These are phyloP conservation scores for Neelides sp. DNA, from an alignment of 1,140 invertebrate genomes.

Conservation along the genomic window DNA sequence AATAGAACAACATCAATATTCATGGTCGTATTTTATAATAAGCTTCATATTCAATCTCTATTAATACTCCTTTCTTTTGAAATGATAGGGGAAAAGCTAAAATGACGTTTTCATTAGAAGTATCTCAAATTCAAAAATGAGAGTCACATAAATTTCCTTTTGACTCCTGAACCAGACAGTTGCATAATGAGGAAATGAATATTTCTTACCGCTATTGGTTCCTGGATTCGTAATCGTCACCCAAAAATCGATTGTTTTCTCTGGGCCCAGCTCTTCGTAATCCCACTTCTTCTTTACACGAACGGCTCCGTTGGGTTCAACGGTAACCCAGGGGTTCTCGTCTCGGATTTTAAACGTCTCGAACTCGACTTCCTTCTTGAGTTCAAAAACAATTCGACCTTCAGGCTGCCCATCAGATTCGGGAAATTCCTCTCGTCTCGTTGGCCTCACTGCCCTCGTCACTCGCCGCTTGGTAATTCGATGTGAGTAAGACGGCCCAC, in stretches of 20 bases:
- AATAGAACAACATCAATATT: no score
- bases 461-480: conserved; percentile 63
- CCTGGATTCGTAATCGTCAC: conserved; percentile 81
- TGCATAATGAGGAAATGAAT: neutral
- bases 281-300: conserved; percentile 92
- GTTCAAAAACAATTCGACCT: conserved; percentile 71
- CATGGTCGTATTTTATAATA: no score
- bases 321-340: conserved; percentile 85
- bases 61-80: no score
- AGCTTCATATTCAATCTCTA: no score
- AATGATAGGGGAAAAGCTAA: no score
- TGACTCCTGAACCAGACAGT: neutral
- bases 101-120: no score
- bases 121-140: no score
- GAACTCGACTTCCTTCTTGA: conserved; percentile 80
- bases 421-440: conserved; percentile 80
- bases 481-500: conserved; percentile 39
- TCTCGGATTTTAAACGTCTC: conserved; percentile 87
- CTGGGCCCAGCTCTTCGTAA: conserved; percentile 85
- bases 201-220: conserved; percentile 54
- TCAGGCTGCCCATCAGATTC: conserved; percentile 79
- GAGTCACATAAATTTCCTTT: no score
- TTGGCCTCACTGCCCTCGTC: conserved; percentile 73
- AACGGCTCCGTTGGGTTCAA: conserved; percentile 78
- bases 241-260: conserved; percentile 93